Evolutionary conservation across 2,888 invertebrate genomes (phyloP).

Genomic region (Teleiodes luculella): DNA sequence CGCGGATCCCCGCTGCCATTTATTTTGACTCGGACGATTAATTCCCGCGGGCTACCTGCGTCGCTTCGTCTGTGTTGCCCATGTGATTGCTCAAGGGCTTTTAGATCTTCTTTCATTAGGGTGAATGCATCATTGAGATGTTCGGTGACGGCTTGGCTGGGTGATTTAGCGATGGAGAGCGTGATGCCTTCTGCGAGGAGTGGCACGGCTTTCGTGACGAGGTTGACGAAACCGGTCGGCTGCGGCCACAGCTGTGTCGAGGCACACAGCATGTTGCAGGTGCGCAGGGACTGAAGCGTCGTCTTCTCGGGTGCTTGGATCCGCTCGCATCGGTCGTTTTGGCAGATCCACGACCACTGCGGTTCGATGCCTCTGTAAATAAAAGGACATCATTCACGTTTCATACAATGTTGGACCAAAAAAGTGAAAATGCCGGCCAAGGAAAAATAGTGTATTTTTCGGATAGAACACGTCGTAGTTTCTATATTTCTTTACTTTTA

Average conservation of each 20-base stretch:
- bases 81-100: constrained; percentile 64
- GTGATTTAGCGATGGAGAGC: constrained; percentile 58
- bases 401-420: no score
- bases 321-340: constrained; percentile 84
- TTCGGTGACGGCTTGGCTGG: constrained; percentile 52
- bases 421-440: no score
- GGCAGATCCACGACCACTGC: constrained; percentile 89
- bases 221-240: constrained; percentile 84
- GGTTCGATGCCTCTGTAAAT: constrained; percentile 72
- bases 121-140: constrained; percentile 73
- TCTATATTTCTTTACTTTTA: no score
- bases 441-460: no score
- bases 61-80: constrained; percentile 37
- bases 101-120: constrained; percentile 72
- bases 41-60: constrained; percentile 60
- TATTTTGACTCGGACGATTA: constrained; percentile 73
- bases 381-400: not conserved
- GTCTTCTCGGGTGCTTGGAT: constrained; percentile 55
- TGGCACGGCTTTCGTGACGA: constrained; percentile 81
- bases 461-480: no score
- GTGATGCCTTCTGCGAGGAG: constrained; percentile 76
- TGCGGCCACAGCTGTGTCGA: constrained; percentile 88
- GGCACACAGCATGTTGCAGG: constrained; percentile 89
- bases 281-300: constrained; percentile 80
- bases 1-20: constrained; percentile 75